Percentiles rank a stretch among this genome's conserved stretches.
Conservation (phyloP, 2,113 vertebrate species). For the Sander vitreus region DNA sequence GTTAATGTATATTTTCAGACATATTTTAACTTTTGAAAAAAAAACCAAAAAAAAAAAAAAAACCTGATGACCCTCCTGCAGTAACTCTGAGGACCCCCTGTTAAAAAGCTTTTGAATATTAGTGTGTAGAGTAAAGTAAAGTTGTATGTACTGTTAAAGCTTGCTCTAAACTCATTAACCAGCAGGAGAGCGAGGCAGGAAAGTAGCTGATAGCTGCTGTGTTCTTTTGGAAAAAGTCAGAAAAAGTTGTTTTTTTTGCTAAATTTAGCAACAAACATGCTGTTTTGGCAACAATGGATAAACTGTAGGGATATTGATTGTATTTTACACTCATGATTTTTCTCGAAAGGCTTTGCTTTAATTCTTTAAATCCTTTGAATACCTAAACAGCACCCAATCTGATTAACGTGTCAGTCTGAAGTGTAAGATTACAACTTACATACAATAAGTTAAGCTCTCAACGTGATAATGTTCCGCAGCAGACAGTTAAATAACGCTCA, state of each 20-base stretch:
- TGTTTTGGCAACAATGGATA: background rate
- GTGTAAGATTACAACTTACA: background rate
- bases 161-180: background rate
- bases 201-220: background rate
- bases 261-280: background rate
- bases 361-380: slow-evolving; percentile 13
- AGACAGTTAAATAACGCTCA: background rate
- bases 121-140: background rate
- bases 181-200: background rate
- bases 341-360: slow-evolving; percentile 16
- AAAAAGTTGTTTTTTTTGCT: background rate
- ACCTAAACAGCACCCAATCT: background rate
- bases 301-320: background rate
- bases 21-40: no score
- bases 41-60: no score
- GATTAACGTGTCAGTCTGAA: background rate
- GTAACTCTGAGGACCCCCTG: no score
- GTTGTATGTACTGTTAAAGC: background rate
- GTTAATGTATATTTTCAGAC: no score
- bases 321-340: slow-evolving; percentile 5
- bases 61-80: no score
- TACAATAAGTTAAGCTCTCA: background rate
- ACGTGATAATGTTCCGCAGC: slow-evolving; percentile 14
- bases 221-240: background rate
- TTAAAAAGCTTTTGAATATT: background rate